Percentiles rank a stretch among this genome's conserved stretches.
Conservation (phyloP, 2,888 invertebrate species). For the Nemotelus nigrinus region DNA sequence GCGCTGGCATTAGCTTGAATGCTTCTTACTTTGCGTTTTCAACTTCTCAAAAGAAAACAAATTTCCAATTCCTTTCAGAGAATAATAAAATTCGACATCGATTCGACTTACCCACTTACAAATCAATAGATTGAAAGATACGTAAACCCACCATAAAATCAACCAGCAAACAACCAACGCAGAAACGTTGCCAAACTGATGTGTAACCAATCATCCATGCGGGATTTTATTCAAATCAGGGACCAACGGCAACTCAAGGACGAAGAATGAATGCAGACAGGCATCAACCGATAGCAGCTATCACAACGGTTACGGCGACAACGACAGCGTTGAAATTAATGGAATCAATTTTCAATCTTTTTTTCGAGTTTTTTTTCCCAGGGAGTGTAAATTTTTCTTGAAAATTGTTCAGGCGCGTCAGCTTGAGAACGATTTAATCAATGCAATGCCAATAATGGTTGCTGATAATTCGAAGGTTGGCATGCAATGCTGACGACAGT, state of each 20-base stretch:
- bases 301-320: neutral
- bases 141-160: neutral
- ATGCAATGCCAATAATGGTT: conserved; percentile 16
- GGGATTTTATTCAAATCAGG: conserved; percentile 31
- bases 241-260: conserved; percentile 8
- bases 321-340: conserved; percentile 36
- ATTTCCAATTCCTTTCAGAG: too few species aligned
- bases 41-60: too few species aligned
- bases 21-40: too few species aligned
- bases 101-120: too few species aligned
- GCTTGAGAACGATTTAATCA: conserved; percentile 34
- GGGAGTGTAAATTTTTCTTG: conserved; percentile 32
- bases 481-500: too few species aligned
- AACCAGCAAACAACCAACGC: neutral
- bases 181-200: neutral
- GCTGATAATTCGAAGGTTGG: neutral
- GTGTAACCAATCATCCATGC: conserved; percentile 9
- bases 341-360: conserved; percentile 42
- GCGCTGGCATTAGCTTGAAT: too few species aligned
- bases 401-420: conserved; percentile 24
- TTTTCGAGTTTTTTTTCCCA: conserved; percentile 5
- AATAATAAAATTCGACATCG: too few species aligned
- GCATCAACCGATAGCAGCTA: neutral
- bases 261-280: neutral
- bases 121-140: too few species aligned